Evolutionary conservation across 2,797 vertebrate species (phyloP).

Genomic region (Apogon talboti): DNA sequence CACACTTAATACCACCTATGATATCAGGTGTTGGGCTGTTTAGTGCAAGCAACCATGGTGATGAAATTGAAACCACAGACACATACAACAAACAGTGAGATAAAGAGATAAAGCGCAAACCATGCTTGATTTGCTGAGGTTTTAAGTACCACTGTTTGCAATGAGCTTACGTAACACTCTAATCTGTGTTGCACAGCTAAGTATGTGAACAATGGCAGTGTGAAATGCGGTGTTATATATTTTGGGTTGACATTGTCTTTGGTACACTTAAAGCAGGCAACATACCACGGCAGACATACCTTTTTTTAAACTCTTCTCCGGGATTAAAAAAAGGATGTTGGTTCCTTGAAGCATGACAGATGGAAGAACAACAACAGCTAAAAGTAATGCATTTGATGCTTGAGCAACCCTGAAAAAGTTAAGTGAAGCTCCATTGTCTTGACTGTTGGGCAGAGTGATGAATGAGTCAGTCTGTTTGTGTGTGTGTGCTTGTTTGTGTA

Average conservation of each 20-base stretch:
- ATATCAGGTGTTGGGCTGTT: slow-evolving; percentile 55
- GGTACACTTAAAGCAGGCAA: slow-evolving; percentile 56
- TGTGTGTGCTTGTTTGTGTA: slow-evolving; percentile 2
- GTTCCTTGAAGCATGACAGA: slow-evolving; percentile 75
- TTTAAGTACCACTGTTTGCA: slow-evolving; percentile 54
- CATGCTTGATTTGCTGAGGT: slow-evolving; percentile 57
- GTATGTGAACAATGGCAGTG: slow-evolving; percentile 56
- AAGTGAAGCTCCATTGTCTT: slow-evolving; percentile 73
- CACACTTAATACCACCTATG: slow-evolving; percentile 49
- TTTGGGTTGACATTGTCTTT: slow-evolving; percentile 63
- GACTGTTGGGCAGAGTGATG: slow-evolving; percentile 68
- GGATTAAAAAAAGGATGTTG: slow-evolving; percentile 64
- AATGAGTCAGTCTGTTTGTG: slow-evolving; percentile 61
- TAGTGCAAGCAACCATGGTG: slow-evolving; percentile 25
- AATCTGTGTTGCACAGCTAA: slow-evolving; percentile 51
- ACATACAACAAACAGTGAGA: slow-evolving; percentile 54
- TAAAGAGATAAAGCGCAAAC: slow-evolving; percentile 47
- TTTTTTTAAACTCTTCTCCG: slow-evolving; percentile 62
- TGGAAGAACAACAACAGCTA: slow-evolving; percentile 73
- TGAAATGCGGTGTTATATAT: slow-evolving; percentile 57
- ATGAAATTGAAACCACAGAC: slow-evolving; percentile 44
- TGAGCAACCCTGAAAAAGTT: slow-evolving; percentile 76
- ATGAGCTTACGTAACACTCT: slow-evolving; percentile 49
- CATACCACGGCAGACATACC: slow-evolving; percentile 56
- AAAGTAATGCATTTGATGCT: slow-evolving; percentile 78